phyloP scores from a whole-genome alignment of 1,140 invertebrate species.

The Macrobrachium nipponense region DNA sequence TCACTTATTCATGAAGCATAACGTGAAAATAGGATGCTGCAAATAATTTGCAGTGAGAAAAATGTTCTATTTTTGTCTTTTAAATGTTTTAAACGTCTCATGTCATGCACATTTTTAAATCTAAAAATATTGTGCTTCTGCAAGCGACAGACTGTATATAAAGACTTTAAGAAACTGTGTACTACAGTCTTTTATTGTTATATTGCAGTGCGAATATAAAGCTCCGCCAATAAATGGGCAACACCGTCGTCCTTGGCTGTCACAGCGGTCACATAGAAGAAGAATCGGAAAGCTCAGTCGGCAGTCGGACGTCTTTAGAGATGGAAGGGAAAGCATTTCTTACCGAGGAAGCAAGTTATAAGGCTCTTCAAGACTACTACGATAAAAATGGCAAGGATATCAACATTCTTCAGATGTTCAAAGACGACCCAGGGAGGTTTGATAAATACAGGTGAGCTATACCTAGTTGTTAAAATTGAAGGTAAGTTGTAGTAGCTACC shows the following conservation, averaged over 20 bases:
- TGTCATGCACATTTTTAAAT: no score
- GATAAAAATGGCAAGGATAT: constrained; percentile 77
- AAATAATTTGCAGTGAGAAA: no score
- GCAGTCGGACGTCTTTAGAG: not conserved
- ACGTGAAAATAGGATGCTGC: no score
- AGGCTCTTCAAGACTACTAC: constrained; percentile 80
- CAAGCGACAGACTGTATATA: no score
- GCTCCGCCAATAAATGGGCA: constrained; percentile 4
- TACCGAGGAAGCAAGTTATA: constrained; percentile 77
- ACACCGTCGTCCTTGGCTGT: not conserved
- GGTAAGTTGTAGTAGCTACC: not conserved
- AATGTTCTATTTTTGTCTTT: no score
- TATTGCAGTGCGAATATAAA: not conserved
- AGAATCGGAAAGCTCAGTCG: constrained; percentile 15
- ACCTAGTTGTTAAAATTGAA: not conserved
- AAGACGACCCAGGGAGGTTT: constrained; percentile 81
- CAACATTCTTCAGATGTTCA: constrained; percentile 82
- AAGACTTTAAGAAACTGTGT: no score
- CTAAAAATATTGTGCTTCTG: no score
- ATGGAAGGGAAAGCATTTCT: constrained; percentile 69
- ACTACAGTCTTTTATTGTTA: not conserved
- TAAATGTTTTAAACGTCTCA: no score
- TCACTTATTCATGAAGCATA: no score
- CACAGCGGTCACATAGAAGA: not conserved
- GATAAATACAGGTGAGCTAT: constrained; percentile 84